These are phyloP conservation scores for Peromyscus melanophrys DNA, from an alignment of 2,797 vertebrate species.

Conservation along the genomic window DNA sequence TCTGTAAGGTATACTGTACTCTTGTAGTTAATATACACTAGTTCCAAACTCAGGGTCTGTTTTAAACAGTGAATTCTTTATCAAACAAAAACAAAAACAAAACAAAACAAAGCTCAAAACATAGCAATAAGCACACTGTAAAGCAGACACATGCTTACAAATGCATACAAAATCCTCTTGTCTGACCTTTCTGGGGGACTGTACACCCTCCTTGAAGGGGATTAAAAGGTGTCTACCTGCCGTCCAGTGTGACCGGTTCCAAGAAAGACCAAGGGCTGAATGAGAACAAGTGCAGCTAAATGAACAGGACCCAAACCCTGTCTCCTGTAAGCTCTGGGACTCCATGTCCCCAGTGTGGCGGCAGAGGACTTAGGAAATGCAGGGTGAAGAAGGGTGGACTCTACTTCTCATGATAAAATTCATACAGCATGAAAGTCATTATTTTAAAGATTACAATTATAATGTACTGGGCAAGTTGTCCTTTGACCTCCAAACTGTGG, in stretches of 20 bases:
- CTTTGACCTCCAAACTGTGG: neutral
- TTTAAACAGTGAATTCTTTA: conserved; percentile 12
- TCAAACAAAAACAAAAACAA: neutral
- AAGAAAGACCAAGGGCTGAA: neutral
- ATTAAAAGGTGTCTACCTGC: neutral
- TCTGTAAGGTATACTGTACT: neutral
- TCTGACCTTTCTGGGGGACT: neutral
- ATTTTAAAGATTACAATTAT: neutral
- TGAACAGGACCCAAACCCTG: neutral
- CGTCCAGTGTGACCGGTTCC: neutral
- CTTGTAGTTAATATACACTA: neutral
- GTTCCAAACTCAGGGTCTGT: neutral
- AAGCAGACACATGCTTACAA: neutral
- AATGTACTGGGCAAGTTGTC: neutral
- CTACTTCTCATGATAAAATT: neutral
- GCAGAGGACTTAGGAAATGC: neutral
- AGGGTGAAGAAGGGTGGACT: neutral
- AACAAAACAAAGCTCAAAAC: neutral
- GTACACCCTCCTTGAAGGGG: neutral
- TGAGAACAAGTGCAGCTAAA: neutral
- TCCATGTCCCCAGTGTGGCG: neutral
- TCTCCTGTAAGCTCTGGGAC: neutral
- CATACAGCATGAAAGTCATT: neutral
- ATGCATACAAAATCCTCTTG: neutral
- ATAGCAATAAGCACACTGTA: neutral